A percentile compares a stretch with the other conserved stretches of the same genome.
Evolutionary conservation across 2,113 vertebrate species (phyloP).

Genomic region (Octodon degus): DNA sequence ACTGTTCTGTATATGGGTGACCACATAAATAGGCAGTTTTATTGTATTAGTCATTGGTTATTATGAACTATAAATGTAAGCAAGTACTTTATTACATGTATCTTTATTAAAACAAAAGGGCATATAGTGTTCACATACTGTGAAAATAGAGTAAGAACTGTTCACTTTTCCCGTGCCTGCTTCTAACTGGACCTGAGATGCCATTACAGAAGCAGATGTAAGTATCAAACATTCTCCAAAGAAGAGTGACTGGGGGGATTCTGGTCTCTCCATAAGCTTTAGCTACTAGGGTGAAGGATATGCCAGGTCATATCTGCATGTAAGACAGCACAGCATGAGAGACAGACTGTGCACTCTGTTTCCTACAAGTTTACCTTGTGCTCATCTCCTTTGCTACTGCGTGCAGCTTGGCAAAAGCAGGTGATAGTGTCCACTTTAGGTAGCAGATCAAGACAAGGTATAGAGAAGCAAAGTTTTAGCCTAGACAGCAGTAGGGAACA

Average conservation of each 20-base stretch:
- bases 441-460: neutral
- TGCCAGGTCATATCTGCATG: neutral
- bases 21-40: conserved; percentile 77
- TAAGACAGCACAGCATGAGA: neutral
- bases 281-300: neutral
- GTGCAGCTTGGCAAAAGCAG: neutral
- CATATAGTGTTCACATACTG: conserved; percentile 93
- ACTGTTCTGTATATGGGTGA: conserved; percentile 71
- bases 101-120: conserved; percentile 90
- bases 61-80: conserved; percentile 83
- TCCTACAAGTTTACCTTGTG: neutral
- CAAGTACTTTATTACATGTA: conserved; percentile 91
- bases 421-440: neutral
- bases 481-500: neutral
- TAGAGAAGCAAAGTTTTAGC: neutral
- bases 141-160: conserved; percentile 92
- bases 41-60: conserved; percentile 80
- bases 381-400: neutral
- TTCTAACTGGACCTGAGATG: neutral
- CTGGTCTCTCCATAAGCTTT: neutral
- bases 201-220: neutral
- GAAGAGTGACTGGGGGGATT: neutral
- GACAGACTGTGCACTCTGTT: accelerated
- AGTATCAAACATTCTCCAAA: neutral
- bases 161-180: conserved; percentile 53